These are phyloP conservation scores for Gymnogyps californianus DNA, from an alignment of 2,113 vertebrate species.

Conservation along the genomic window DNA sequence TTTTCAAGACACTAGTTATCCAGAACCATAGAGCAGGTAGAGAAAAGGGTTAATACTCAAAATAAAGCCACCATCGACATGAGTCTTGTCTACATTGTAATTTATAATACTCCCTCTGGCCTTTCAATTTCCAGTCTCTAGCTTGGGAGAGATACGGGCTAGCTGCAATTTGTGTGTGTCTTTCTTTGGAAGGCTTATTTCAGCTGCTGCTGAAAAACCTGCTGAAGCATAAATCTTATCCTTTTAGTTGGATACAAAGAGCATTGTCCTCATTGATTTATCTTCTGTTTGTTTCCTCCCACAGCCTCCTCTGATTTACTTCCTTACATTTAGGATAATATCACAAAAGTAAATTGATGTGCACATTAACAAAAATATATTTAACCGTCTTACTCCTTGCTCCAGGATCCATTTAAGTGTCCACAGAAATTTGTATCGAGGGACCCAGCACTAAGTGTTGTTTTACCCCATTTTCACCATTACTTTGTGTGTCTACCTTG, in stretches of 20 bases:
- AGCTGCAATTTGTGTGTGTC: not conserved
- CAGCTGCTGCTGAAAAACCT: not conserved
- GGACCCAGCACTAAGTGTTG: not conserved
- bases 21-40: not conserved
- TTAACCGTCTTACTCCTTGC: not conserved
- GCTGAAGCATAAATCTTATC: constrained; percentile 22
- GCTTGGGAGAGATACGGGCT: not conserved
- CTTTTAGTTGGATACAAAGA: not conserved
- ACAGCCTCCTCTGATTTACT: not conserved
- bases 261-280: not conserved
- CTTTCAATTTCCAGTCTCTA: constrained; percentile 1
- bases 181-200: constrained; percentile 28
- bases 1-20: not conserved
- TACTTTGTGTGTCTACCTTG: not conserved
- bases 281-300: not conserved
- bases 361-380: not conserved
- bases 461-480: not conserved
- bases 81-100: not conserved
- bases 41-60: not conserved
- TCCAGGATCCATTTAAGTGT: not conserved
- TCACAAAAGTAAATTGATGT: not conserved
- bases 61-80: not conserved
- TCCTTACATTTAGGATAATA: not conserved
- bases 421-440: not conserved
- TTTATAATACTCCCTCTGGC: not conserved